Evolutionary conservation across 2,888 invertebrate species (phyloP).

Genomic region (Shargacucullia verbasci): DNA sequence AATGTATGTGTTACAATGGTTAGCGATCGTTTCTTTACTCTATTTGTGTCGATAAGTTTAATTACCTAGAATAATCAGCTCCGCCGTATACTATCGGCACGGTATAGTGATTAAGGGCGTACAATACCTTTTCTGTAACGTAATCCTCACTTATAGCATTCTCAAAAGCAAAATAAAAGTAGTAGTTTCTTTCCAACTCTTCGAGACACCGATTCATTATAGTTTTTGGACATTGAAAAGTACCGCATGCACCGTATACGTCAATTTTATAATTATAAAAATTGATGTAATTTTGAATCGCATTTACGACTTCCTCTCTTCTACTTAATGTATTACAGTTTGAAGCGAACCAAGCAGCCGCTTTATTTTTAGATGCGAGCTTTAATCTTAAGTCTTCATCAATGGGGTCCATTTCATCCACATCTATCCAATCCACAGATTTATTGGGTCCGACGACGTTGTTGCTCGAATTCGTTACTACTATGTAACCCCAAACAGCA

Average conservation of each 20-base stretch:
- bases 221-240: conserved; percentile 64
- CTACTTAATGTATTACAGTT: conserved; percentile 70
- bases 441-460: conserved; percentile 68
- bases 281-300: conserved; percentile 60
- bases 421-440: conserved; percentile 64
- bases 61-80: conserved; percentile 88
- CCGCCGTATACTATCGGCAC: conserved; percentile 92
- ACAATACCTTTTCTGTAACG: conserved; percentile 77
- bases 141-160: conserved; percentile 79
- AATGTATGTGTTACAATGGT: not conserved
- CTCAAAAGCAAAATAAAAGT: conserved; percentile 80
- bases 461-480: conserved; percentile 64
- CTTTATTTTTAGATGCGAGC: conserved; percentile 61
- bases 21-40: no score
- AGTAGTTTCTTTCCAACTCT: conserved; percentile 69
- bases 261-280: conserved; percentile 68
- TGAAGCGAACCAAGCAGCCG: conserved; percentile 77
- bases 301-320: conserved; percentile 66
- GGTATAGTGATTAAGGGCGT: conserved; percentile 88
- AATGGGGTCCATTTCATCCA: conserved; percentile 60
- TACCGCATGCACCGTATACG: conserved; percentile 74
- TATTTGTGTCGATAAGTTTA: conserved; percentile 1
- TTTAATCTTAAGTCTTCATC: conserved; percentile 52
- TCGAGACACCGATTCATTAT: conserved; percentile 67
- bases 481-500: conserved; percentile 73